Base-by-base conservation (phyloP, 2,888 invertebrate genomes). In the Busseola fusca region DNA sequence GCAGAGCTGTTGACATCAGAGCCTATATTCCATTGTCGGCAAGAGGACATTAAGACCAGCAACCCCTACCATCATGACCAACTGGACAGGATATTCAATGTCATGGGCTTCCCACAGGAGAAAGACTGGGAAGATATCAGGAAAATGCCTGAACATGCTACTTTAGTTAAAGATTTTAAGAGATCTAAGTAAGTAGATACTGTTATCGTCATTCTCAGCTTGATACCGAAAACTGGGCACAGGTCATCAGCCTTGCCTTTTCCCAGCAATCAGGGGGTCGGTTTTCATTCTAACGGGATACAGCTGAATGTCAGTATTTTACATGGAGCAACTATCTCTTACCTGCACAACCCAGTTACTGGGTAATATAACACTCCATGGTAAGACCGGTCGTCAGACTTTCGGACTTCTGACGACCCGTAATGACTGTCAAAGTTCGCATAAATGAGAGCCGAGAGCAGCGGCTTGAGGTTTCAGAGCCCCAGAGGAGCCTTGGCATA, bases 1-100 rank as follows among this genome's bases (percentile, higher is more conserved):
- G 99, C 99, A 0, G 99, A 99, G 92, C 95, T 99, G n/a, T 95
- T 99, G 78, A 99, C 99, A 0, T 99, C 99, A 0, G 99, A 99
- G 92, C 99, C 99, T 18, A 99, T 99, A 90, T 99, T 99, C 93
- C 99, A 99, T 91, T 99, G 99, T 94, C 97, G 99, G 10, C 99
- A 99, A 95, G 99, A 99, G 95, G 99, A 99, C 90, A 99, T 99
- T 74, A 99, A 99, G 93, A 99, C 99, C 0, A 99, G 99, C 89
- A 99, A 99, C 96, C 99, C 99, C 0, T 99, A 99, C 92, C 99
- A 99, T 93, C 99, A 99, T 90, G 99, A 99, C 93, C 99, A 99
- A 91, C 94, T 99, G 68, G 99, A 99, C 93, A 96, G 99, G 90
- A 99, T 99, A 95, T 99, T 99, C 93, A 99, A 98, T 94, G 99